Conservation (phyloP, 2,797 vertebrate species). For the Malacoraja senta region DNA sequence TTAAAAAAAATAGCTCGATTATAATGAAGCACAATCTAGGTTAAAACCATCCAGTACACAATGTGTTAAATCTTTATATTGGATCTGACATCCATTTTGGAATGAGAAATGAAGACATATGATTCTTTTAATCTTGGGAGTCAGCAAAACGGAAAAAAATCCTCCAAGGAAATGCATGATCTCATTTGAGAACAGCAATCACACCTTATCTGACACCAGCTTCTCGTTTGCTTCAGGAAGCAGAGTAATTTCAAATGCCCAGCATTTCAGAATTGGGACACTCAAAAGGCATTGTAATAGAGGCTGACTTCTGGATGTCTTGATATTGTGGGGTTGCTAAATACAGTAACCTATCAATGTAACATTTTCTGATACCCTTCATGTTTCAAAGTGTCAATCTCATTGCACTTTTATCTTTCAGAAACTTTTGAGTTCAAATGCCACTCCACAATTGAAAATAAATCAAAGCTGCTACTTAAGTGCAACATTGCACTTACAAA, state of each 20-base stretch:
- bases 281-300: neutral
- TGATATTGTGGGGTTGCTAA: slow-evolving; percentile 3
- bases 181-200: slow-evolving; percentile 29
- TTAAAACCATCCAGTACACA: slow-evolving; percentile 3
- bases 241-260: neutral
- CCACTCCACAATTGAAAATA: neutral
- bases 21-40: neutral
- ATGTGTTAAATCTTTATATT: slow-evolving; percentile 34
- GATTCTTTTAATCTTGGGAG: slow-evolving; percentile 37
- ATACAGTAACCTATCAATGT: neutral
- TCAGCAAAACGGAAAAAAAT: slow-evolving; percentile 36
- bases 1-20: neutral
- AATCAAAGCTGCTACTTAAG: neutral
- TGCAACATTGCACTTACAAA: neutral
- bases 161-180: slow-evolving; percentile 34
- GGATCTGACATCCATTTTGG: slow-evolving; percentile 33
- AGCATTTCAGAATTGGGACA: slow-evolving; percentile 27
- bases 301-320: neutral
- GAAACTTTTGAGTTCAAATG: neutral
- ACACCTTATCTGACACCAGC: slow-evolving; percentile 26
- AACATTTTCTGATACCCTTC: neutral
- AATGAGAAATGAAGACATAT: slow-evolving; percentile 38
- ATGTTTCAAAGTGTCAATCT: neutral
- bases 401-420: neutral
- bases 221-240: slow-evolving; percentile 11